These are phyloP conservation scores for Lysandra bellargus DNA, from an alignment of 2,888 invertebrate genomes.

Conservation along the genomic window DNA sequence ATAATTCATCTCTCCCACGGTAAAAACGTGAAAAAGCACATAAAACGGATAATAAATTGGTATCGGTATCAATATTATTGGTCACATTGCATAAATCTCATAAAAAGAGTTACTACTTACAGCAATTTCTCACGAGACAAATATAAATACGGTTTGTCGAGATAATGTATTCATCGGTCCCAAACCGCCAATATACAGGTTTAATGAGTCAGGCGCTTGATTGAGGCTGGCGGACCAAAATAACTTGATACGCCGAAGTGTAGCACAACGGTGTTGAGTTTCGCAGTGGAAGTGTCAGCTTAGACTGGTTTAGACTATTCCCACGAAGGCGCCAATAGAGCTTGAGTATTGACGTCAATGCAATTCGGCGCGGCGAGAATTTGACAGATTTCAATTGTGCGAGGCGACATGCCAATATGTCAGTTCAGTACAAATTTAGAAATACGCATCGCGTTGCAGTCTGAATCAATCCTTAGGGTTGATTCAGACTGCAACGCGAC, in stretches of 20 bases:
- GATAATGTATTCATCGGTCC: constrained; percentile 66
- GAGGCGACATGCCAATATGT: too few species aligned
- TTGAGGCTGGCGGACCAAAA: constrained; percentile 33
- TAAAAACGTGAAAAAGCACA: constrained; percentile 3
- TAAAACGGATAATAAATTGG: constrained; percentile 5
- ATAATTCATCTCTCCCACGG: constrained; percentile 14
- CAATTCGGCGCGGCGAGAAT: background rate
- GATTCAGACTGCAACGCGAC: too few species aligned
- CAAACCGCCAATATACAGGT: constrained; percentile 57
- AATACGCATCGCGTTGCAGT: too few species aligned
- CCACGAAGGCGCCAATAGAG: constrained; percentile 72
- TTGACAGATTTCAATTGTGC: too few species aligned
- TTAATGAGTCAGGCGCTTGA: constrained; percentile 37
- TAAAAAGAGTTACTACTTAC: constrained; percentile 8
- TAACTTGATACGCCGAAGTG: constrained; percentile 35
- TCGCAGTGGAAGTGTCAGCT: constrained; percentile 38
- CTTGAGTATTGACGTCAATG: constrained; percentile 50
- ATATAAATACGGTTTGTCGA: constrained; percentile 62
- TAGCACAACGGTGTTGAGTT: constrained; percentile 27
- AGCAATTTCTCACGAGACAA: constrained; percentile 68
- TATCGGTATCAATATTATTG: constrained; percentile 18
- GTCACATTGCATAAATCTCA: constrained; percentile 32
- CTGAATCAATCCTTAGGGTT: too few species aligned
- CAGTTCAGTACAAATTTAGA: too few species aligned
- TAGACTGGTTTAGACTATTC: constrained; percentile 58